Percentiles rank a stretch among this genome's conserved stretches.
Conservation (phyloP, 2,797 vertebrate genomes). For the Paedocypris micromegethes region DNA sequence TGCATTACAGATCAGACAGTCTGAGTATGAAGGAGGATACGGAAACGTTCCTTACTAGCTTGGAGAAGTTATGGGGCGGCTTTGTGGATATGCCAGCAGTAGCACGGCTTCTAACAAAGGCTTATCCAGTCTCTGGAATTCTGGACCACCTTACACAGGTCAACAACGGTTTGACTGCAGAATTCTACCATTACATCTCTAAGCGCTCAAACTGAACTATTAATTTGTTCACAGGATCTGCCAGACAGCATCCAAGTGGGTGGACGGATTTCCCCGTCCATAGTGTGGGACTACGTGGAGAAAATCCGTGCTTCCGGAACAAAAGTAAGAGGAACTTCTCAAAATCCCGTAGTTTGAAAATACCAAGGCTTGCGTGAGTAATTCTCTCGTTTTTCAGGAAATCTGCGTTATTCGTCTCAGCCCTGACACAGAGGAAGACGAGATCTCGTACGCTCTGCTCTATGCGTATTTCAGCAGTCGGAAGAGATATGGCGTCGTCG, state of each 20-base stretch:
- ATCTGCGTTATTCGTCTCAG: constrained; percentile 94
- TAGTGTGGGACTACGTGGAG: constrained; percentile 97
- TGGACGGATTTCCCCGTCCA: constrained; percentile 94
- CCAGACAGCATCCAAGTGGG: constrained; percentile 95
- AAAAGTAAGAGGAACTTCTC: constrained; percentile 74
- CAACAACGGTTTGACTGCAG: constrained; percentile 31
- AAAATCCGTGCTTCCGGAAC: constrained; percentile 97
- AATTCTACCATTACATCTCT: no score
- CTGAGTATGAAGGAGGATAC: constrained; percentile 81
- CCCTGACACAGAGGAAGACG: constrained; percentile 95
- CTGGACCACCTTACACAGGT: constrained; percentile 90
- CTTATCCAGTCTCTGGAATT: constrained; percentile 89
- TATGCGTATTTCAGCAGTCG: constrained; percentile 98
- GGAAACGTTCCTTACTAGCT: constrained; percentile 78
- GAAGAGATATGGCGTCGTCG: constrained; percentile 92
- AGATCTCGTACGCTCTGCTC: constrained; percentile 92
- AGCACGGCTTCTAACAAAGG: constrained; percentile 91
- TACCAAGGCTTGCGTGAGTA: constrained; percentile 1
- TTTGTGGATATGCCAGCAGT: constrained; percentile 96
- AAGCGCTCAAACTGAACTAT: neutral
- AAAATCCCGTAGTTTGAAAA: neutral
- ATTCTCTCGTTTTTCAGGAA: constrained; percentile 68
- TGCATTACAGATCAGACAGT: constrained; percentile 75
- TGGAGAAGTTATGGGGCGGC: constrained; percentile 88
- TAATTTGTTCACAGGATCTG: constrained; percentile 74